Conservation (phyloP, 2,113 vertebrate genomes). For the Alethe castanea region DNA sequence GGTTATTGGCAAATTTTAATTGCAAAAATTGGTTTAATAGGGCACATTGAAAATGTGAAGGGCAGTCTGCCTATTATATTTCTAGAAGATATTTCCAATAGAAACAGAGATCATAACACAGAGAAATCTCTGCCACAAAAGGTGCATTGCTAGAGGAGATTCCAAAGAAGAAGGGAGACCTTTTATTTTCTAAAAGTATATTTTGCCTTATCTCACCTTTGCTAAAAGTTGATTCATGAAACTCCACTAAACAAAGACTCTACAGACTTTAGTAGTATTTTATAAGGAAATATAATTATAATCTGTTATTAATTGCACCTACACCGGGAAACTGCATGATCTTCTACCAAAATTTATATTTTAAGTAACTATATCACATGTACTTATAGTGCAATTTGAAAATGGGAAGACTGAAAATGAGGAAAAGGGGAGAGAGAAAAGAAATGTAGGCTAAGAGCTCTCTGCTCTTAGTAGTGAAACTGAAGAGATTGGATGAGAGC, state of each 20-base stretch:
- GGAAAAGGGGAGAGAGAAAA: neutral
- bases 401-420: neutral
- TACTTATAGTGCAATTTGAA: neutral
- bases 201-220: neutral
- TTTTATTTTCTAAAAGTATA: neutral
- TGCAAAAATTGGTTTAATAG: neutral
- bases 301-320: neutral
- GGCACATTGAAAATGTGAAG: neutral
- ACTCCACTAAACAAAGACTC: neutral
- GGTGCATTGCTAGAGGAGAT: neutral
- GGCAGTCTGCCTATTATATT: neutral
- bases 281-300: neutral
- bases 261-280: neutral
- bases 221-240: neutral
- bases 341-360: neutral
- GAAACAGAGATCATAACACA: neutral
- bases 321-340: neutral
- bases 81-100: neutral
- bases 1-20: neutral
- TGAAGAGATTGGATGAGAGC: neutral
- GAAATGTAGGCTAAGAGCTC: neutral
- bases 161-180: neutral
- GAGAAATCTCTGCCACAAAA: neutral
- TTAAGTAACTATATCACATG: neutral
- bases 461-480: neutral